phyloP scores from a whole-genome alignment of 1,140 invertebrate genomes.

The Leguminivora glycinivorella region DNA sequence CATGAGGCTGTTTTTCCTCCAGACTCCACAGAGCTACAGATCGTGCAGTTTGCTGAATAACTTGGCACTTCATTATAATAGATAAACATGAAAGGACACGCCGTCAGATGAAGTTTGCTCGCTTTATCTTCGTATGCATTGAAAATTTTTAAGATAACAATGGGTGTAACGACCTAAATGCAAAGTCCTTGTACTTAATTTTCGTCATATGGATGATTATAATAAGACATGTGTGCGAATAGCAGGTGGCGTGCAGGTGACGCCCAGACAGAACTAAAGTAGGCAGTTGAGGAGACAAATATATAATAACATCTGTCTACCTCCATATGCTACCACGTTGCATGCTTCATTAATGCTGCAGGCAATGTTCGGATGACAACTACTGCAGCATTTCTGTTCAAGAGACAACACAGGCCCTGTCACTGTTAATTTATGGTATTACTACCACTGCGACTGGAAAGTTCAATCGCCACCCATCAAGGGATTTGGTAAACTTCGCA shows the following conservation, averaged over 20 bases:
- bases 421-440: too few species aligned
- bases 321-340: background rate
- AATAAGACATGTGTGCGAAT: constrained; percentile 36
- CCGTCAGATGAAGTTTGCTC: background rate
- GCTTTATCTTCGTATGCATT: constrained; percentile 15
- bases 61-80: background rate
- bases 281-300: constrained; percentile 11
- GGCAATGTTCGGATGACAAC: too few species aligned
- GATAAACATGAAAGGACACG: background rate
- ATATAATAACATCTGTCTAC: background rate
- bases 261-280: constrained; percentile 14
- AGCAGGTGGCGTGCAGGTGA: constrained; percentile 38
- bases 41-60: background rate
- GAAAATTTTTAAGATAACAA: constrained; percentile 15
- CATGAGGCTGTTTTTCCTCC: too few species aligned
- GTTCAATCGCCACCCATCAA: too few species aligned
- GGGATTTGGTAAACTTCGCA: too few species aligned
- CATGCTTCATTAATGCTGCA: too few species aligned
- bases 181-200: constrained; percentile 46
- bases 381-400: too few species aligned
- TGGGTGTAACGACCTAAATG: constrained; percentile 40
- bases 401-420: too few species aligned
- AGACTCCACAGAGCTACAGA: background rate
- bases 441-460: too few species aligned
- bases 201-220: constrained; percentile 27